Evolutionary conservation across 2,888 invertebrate genomes (phyloP).

Genomic region (Lycia hirtaria): DNA sequence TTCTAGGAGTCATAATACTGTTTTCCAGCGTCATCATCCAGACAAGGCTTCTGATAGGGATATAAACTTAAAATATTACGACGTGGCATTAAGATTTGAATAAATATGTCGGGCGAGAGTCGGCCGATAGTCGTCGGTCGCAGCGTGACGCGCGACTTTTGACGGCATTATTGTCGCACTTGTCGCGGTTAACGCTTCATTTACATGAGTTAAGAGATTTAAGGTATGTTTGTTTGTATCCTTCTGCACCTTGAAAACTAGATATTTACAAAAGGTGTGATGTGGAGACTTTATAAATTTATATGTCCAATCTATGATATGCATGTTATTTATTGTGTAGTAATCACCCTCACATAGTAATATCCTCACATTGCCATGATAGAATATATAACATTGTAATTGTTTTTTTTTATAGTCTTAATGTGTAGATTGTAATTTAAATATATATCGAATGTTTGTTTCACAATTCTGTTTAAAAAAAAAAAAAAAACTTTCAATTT

Average conservation of each 20-base stretch:
- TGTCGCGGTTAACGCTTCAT: slow-evolving; percentile 56
- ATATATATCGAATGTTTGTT: too few species aligned
- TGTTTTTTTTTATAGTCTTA: too few species aligned
- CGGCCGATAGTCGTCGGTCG: slow-evolving; percentile 33
- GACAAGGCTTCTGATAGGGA: slow-evolving; percentile 38
- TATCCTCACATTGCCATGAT: too few species aligned
- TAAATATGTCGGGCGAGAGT: slow-evolving; percentile 70
- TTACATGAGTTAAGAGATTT: slow-evolving; percentile 37
- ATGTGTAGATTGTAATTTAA: too few species aligned
- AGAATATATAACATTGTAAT: too few species aligned
- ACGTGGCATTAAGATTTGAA: slow-evolving; percentile 74
- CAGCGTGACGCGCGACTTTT: slow-evolving; percentile 53
- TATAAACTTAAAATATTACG: slow-evolving; percentile 77
- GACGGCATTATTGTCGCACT: slow-evolving; percentile 55
- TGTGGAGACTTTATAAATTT: too few species aligned
- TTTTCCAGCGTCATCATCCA: background rate
- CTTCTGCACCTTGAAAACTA: background rate
- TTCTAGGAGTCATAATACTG: slow-evolving; percentile 4
- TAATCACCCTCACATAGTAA: too few species aligned
- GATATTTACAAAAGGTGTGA: too few species aligned
- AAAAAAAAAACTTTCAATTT: too few species aligned
- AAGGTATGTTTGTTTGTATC: slow-evolving; percentile 8
- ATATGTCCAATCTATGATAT: too few species aligned
- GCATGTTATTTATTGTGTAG: too few species aligned
- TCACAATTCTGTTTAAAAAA: too few species aligned